These are phyloP conservation scores for Cinclus mexicanus DNA, from an alignment of 2,113 vertebrate species.

Conservation along the genomic window DNA sequence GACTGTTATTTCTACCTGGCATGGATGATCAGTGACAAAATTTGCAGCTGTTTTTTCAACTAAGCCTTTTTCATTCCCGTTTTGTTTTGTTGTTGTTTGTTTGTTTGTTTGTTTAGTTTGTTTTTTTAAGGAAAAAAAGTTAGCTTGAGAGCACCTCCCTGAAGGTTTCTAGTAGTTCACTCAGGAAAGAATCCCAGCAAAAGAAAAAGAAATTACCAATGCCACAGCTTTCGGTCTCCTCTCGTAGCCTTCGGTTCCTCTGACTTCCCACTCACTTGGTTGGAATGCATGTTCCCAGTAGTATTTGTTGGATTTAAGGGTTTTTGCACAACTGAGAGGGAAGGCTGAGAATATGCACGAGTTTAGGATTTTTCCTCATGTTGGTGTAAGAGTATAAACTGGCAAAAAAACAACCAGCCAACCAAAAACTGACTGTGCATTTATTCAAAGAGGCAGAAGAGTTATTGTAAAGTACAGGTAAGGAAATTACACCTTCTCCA, in stretches of 20 bases:
- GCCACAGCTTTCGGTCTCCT: not conserved
- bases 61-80: not conserved
- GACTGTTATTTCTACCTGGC: not conserved
- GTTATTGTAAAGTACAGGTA: not conserved
- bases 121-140: not conserved
- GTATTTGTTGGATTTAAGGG: not conserved
- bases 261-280: not conserved
- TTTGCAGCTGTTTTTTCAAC: not conserved
- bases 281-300: not conserved
- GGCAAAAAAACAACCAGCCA: not conserved
- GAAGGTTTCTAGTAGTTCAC: not conserved
- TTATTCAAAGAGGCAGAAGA: not conserved
- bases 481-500: not conserved
- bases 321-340: not conserved
- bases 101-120: too few species aligned
- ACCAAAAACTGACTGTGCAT: not conserved
- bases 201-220: not conserved
- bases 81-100: not conserved
- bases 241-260: not conserved
- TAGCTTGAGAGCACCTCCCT: not conserved
- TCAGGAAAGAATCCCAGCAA: not conserved
- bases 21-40: not conserved
- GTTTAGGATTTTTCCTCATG: not conserved
- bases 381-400: not conserved
- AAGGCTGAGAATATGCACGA: not conserved